Percentiles rank a stretch among this genome's conserved stretches.
These are phyloP conservation scores for Helicolenus hilgendorfi DNA, from an alignment of 2,797 vertebrate genomes.

Conservation along the genomic window DNA sequence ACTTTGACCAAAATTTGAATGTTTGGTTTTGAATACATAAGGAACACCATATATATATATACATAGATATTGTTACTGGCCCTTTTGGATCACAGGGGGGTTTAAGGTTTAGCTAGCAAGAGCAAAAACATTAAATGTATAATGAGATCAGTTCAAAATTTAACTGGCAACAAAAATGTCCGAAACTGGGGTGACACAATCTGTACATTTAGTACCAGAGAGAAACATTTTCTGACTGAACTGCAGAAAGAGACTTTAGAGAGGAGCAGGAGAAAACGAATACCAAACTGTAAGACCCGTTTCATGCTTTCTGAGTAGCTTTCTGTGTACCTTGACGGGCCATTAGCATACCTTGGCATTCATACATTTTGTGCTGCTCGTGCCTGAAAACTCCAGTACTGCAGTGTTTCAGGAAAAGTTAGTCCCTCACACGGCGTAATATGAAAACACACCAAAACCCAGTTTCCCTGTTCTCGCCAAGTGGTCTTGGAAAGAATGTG, in stretches of 20 bases:
- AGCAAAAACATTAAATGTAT: not conserved
- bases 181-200: not conserved
- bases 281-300: conserved; percentile 18
- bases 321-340: conserved; percentile 55
- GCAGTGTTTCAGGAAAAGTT: conserved; percentile 33
- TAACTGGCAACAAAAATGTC: not conserved
- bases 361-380: conserved; percentile 15
- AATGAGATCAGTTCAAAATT: not conserved
- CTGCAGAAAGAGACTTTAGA: conserved; percentile 37
- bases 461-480: not conserved
- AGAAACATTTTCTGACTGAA: conserved; percentile 21
- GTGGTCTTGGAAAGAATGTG: conserved; percentile 5
- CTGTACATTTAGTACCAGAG: not conserved
- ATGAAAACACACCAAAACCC: not conserved
- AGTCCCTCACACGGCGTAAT: not conserved
- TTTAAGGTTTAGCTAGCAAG: not conserved
- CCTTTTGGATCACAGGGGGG: not conserved
- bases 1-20: too few relatives aligned
- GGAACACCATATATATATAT: too few relatives aligned
- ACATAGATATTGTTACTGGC: not conserved
- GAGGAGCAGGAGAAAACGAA: conserved; percentile 13
- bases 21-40: too few relatives aligned
- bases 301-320: conserved; percentile 36
- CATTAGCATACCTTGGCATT: conserved; percentile 73
- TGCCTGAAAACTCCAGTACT: conserved; percentile 32